These are phyloP conservation scores for Tetrapedia diversipes DNA, from an alignment of 2,888 invertebrate species.

Conservation along the genomic window DNA sequence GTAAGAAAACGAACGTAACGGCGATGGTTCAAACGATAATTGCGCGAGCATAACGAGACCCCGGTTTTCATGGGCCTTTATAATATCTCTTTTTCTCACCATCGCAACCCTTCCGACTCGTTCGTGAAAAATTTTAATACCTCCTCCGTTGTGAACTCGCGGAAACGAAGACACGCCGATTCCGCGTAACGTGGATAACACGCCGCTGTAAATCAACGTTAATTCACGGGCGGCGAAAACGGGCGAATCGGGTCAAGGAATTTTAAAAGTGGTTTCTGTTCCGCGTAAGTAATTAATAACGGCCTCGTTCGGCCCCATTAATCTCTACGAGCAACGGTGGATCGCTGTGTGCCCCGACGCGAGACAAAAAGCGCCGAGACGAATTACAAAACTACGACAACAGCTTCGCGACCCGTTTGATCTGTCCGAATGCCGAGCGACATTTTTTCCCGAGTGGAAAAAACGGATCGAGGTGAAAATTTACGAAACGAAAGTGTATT, in stretches of 20 bases:
- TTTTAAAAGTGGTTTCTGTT: constrained; percentile 16
- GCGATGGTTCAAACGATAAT: background rate
- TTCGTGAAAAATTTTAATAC: too few species aligned
- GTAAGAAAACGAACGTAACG: background rate
- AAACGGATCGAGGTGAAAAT: too few species aligned
- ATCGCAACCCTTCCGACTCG: too few species aligned
- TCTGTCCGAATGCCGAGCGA: too few species aligned
- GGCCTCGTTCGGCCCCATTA: constrained; percentile 4
- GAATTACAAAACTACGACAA: background rate
- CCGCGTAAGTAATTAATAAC: constrained; percentile 4
- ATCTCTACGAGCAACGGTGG: constrained; percentile 7
- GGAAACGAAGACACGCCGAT: too few species aligned
- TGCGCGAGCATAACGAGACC: background rate
- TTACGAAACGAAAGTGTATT: too few species aligned
- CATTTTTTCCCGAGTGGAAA: background rate
- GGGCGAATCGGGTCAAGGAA: constrained; percentile 14
- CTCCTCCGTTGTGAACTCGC: too few species aligned
- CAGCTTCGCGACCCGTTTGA: too few species aligned
- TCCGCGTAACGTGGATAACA: background rate
- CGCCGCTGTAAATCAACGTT: constrained; percentile 32
- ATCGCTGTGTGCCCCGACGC: too few species aligned
- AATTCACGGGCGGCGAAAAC: background rate
- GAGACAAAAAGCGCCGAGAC: too few species aligned
- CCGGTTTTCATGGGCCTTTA: too few species aligned
- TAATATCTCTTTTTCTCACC: too few species aligned